Percentiles rank a stretch among this genome's conserved stretches.
Conservation (phyloP, 2,797 vertebrate species). For the Lacerta bilineata region DNA sequence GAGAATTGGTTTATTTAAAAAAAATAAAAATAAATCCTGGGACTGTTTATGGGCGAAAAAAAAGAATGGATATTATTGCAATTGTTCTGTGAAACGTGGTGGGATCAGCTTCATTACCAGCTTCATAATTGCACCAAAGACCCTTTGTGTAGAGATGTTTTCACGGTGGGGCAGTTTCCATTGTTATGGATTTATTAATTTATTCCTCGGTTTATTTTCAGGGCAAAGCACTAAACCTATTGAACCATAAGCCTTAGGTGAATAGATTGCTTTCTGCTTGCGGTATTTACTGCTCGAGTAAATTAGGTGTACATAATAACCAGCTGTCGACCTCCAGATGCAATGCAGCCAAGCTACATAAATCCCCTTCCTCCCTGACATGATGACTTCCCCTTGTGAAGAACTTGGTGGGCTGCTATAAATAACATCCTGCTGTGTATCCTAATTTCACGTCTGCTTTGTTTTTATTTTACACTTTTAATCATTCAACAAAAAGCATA, state of each 20-base stretch:
- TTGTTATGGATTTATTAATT: conserved; percentile 62
- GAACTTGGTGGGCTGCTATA: conserved; percentile 59
- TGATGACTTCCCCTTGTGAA: conserved; percentile 54
- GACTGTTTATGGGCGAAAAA: conserved; percentile 47
- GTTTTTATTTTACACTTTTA: conserved; percentile 71
- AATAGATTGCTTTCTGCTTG: conserved; percentile 68
- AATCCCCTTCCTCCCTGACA: conserved; percentile 62
- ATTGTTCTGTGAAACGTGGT: conserved; percentile 56
- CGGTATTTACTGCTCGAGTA: conserved; percentile 74
- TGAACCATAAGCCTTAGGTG: conserved; percentile 73
- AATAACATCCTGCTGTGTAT: conserved; percentile 72
- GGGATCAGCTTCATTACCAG: conserved; percentile 42
- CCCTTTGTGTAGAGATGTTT: conserved; percentile 50
- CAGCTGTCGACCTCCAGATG: conserved; percentile 78
- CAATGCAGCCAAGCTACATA: conserved; percentile 66
- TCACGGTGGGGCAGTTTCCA: conserved; percentile 15
- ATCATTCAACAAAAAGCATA: conserved; percentile 57
- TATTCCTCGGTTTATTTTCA: conserved; percentile 72
- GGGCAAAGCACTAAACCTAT: conserved; percentile 69
- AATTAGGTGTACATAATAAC: conserved; percentile 80
- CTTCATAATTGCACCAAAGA: conserved; percentile 62
- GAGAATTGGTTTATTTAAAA: conserved; percentile 33
- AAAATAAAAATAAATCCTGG: background rate
- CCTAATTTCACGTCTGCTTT: conserved; percentile 77
- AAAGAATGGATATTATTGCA: conserved; percentile 54